Evolutionary conservation across 2,888 invertebrate genomes (phyloP), one percentile per base, ranked within the genome.

Genomic region (Tetropium fuscum): DNA sequence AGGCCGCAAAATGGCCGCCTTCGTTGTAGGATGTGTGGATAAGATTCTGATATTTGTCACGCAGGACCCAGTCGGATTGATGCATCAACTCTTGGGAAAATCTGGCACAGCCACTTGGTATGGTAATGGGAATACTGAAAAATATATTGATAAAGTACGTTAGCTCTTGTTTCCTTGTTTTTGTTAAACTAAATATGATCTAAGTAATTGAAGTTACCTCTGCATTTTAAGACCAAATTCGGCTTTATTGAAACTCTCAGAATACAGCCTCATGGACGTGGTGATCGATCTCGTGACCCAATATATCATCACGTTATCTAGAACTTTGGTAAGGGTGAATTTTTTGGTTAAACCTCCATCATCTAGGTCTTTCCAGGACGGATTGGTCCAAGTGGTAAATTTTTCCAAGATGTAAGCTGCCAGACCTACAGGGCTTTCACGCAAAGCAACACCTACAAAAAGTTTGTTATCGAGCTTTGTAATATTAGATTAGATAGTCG

Each of bases 401-500:
- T 96, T 96, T 74, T 97, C 96, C 3, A 97, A 80, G 44, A 97
- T 91, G 74, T 96, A 97, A 0, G 93, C 93, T 0, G 95, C 94
- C 59, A 97, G 81, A 0, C 94, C 96, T 0, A 90, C 86, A 0
- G 97, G 97, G 0, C 92, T 91, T 69, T 93, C 91, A 3, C 62
- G 20, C 19, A 62, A 27, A n/a, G 53, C 58, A 11, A 58, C 58
- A 2, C 62, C 62, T 62, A 6, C 6, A 49, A 54, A 54, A 5
- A 15, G 15, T 6, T 36, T 4, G 10, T 30, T 32, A 10, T 32
- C n/a, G n/a, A n/a, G n/a, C n/a, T n/a, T n/a, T n/a, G n/a, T n/a
- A n/a, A n/a, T n/a, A n/a, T n/a, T n/a, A n/a, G n/a, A n/a, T n/a
- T n/a, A n/a, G n/a, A n/a, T n/a, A n/a, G n/a, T n/a, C n/a, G n/a